Conservation (phyloP, 2,113 vertebrate genomes). For the Toxotes jaculatrix region DNA sequence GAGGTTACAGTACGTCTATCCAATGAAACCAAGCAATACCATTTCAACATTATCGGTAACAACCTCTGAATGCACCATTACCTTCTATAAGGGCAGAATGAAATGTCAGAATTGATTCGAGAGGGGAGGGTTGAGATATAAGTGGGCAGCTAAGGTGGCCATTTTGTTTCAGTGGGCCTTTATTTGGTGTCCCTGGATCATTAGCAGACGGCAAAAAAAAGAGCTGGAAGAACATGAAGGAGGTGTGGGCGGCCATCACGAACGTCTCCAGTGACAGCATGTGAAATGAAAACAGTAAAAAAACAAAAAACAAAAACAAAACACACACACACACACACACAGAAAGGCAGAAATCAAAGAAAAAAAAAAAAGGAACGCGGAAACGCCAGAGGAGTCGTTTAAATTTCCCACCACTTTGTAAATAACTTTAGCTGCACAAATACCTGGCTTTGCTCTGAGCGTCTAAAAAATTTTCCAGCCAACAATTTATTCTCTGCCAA, state of each 20-base stretch:
- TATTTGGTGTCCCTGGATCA: slow-evolving; percentile 69
- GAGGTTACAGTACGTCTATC: slow-evolving; percentile 70
- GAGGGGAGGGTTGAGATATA: slow-evolving; percentile 70
- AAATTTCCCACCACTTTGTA: slow-evolving; percentile 73
- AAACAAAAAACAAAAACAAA: background rate
- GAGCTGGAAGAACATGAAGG: slow-evolving; percentile 63
- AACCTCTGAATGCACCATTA: slow-evolving; percentile 82
- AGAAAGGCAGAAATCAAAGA: slow-evolving; percentile 37
- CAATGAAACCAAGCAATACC: slow-evolving; percentile 73
- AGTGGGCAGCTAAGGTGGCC: slow-evolving; percentile 70
- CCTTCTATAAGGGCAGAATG: slow-evolving; percentile 81
- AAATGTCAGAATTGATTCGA: slow-evolving; percentile 82
- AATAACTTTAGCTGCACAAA: slow-evolving; percentile 74
- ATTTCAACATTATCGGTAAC: slow-evolving; percentile 79
- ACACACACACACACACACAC: background rate
- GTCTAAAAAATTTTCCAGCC: slow-evolving; percentile 40
- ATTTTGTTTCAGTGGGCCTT: slow-evolving; percentile 74
- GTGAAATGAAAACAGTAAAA: slow-evolving; percentile 33
- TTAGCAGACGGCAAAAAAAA: slow-evolving; percentile 55
- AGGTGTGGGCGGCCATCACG: slow-evolving; percentile 51
- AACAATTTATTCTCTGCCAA: slow-evolving; percentile 69
- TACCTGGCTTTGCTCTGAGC: slow-evolving; percentile 72
- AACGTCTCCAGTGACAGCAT: slow-evolving; percentile 60
- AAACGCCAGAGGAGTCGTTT: slow-evolving; percentile 66
- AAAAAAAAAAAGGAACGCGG: accelerated